Percentiles rank a stretch among this genome's conserved stretches.
These are phyloP conservation scores for Falco berigora DNA, from an alignment of 2,797 vertebrate species.

Conservation along the genomic window DNA sequence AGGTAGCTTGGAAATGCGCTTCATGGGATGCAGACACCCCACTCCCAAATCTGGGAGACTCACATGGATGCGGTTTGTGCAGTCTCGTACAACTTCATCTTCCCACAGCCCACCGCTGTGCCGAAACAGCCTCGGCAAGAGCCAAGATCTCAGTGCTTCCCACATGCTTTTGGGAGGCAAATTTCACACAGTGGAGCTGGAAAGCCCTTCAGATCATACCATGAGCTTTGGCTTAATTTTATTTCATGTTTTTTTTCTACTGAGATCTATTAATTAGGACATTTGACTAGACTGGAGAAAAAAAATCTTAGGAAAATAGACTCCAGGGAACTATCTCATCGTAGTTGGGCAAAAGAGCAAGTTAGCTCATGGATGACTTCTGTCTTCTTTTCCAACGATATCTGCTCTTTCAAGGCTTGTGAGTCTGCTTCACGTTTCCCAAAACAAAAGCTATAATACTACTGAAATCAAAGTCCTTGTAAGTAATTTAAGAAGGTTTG, in stretches of 20 bases:
- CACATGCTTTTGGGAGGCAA: neutral
- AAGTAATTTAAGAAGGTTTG: neutral
- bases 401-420: neutral
- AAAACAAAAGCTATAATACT: neutral
- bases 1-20: neutral
- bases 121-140: neutral
- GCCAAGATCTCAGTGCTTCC: neutral
- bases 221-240: neutral
- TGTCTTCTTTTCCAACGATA: neutral
- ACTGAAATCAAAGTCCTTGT: neutral
- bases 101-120: neutral
- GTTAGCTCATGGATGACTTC: neutral
- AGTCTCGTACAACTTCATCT: neutral
- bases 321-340: neutral
- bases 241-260: neutral
- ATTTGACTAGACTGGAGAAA: neutral
- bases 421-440: neutral
- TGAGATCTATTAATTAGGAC: slow-evolving; percentile 17
- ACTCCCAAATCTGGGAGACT: neutral
- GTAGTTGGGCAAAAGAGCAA: neutral
- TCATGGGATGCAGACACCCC: neutral
- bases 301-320: neutral
- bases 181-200: neutral
- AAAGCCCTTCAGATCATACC: neutral
- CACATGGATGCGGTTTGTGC: neutral